A percentile compares a stretch with the other conserved stretches of the same genome.
phyloP scores from a whole-genome alignment of 2,113 vertebrate species.

The Gila orcuttii region DNA sequence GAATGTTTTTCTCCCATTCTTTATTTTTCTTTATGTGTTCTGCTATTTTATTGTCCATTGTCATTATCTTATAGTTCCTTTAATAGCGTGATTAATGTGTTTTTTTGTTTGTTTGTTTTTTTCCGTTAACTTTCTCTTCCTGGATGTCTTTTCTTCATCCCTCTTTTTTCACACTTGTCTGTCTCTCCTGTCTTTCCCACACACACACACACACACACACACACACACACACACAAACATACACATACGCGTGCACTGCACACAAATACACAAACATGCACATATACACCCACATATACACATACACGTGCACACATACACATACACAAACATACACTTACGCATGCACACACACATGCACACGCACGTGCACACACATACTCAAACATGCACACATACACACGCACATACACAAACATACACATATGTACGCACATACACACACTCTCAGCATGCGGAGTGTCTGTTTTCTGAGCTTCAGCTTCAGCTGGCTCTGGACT shows the following conservation, averaged over 20 bases:
- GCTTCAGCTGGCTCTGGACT: slow-evolving; percentile 87
- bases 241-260: slow-evolving; percentile 49
- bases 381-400: slow-evolving; percentile 68
- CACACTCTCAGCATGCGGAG: slow-evolving; percentile 81
- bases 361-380: slow-evolving; percentile 63
- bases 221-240: slow-evolving; percentile 59
- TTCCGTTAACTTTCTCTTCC: slow-evolving; percentile 62
- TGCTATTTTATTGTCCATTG: slow-evolving; percentile 48
- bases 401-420: slow-evolving; percentile 63
- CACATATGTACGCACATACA: slow-evolving; percentile 58
- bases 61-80: neutral
- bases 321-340: slow-evolving; percentile 58
- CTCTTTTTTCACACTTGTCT: slow-evolving; percentile 40
- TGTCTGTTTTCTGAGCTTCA: slow-evolving; percentile 84
- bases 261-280: slow-evolving; percentile 33
- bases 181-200: slow-evolving; percentile 35
- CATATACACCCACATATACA: slow-evolving; percentile 66
- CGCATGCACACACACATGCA: slow-evolving; percentile 67
- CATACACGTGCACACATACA: slow-evolving; percentile 61
- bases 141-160: slow-evolving; percentile 59
- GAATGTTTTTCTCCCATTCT: neutral
- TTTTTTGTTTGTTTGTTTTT: slow-evolving; percentile 20
- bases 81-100: slow-evolving; percentile 30
- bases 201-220: slow-evolving; percentile 60
- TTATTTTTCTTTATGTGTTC: neutral